Conservation (phyloP, 2,113 vertebrate genomes). For the Machaerirhynchus nigripectus region DNA sequence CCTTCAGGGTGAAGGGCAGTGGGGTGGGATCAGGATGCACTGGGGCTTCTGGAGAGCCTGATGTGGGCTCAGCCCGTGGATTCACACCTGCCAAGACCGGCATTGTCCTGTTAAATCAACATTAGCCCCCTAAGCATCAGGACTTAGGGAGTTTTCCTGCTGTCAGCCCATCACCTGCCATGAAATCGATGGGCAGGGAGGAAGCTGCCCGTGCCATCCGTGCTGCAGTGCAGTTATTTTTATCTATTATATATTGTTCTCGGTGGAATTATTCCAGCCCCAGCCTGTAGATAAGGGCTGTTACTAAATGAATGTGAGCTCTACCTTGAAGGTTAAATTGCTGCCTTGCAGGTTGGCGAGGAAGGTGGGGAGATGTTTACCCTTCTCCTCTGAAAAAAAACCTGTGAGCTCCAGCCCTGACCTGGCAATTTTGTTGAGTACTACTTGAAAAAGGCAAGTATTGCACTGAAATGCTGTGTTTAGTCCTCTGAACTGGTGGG, state of each 20-base stretch:
- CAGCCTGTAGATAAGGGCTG: neutral
- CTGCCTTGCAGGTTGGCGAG: neutral
- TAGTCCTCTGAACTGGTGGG: rapidly evolving
- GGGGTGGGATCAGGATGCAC: neutral
- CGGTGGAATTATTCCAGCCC: neutral
- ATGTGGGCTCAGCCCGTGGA: neutral
- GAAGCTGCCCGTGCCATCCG: neutral
- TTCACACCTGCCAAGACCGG: neutral
- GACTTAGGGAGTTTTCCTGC: neutral
- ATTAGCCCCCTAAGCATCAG: too few species aligned
- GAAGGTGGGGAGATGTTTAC: neutral
- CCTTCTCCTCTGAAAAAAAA: neutral
- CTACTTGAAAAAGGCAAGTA: neutral
- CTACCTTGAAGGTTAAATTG: neutral
- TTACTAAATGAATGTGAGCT: neutral
- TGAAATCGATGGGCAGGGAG: neutral
- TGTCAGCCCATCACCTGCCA: neutral
- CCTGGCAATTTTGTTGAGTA: neutral
- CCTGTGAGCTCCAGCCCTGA: neutral
- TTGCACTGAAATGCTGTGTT: neutral
- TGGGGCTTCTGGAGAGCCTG: neutral
- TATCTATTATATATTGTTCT: conserved; percentile 30
- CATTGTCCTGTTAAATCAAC: neutral
- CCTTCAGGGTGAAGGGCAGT: too few species aligned
- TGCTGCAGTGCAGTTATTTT: conserved; percentile 19